Evolutionary conservation across 2,113 vertebrate genomes (phyloP), one percentile per base, ranked within the genome.

Genomic region (Leuciscus idus): DNA sequence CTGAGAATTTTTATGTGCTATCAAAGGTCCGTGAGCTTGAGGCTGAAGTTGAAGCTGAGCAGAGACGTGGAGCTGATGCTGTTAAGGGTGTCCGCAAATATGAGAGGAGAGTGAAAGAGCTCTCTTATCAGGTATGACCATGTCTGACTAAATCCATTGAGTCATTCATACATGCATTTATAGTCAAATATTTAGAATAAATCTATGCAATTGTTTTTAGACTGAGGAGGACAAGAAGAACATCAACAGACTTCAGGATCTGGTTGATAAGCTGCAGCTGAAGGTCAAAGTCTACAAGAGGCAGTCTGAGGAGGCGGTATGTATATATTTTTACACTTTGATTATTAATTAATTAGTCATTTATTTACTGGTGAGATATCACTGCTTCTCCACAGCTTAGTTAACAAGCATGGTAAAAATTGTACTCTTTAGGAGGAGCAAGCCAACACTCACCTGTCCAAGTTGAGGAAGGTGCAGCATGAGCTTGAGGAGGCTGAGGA

Each of bases 401-500:
- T n/a, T 74, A 74, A 26, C 13, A 74, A 73, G 43, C 70, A 72
- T 39, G 39, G 4, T 8, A 17, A 52, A 52, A 12, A 57, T 19
- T 0, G 0, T 55, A 55, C 26, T 64, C 55, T 23, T 57, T 57
- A 95, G 94, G 96, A 93, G 84, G 91, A 95, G 59, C 84, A 91
- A 84, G 92, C 93, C 89, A 95, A 89, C 57, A 15, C 0, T 0
- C 91, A 95, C 76, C 61, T 94, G 86, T 93, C 93, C 85, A 93
- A 94, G 90, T 95, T 94, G 92, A 94, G 95, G 83, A 95, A 95
- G 86, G 81, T 94, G 68, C 96, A 96, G 90, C 95, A 96, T 61
- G 95, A 96, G 85, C 90, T 96, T 81, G 95, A 96, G 84, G 95
- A 96, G 90, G 94, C 96, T 4, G 94, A 96, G 91, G 96, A 97